phyloP scores from a whole-genome alignment of 1,140 invertebrate species.

The Euglossa dilemma region DNA sequence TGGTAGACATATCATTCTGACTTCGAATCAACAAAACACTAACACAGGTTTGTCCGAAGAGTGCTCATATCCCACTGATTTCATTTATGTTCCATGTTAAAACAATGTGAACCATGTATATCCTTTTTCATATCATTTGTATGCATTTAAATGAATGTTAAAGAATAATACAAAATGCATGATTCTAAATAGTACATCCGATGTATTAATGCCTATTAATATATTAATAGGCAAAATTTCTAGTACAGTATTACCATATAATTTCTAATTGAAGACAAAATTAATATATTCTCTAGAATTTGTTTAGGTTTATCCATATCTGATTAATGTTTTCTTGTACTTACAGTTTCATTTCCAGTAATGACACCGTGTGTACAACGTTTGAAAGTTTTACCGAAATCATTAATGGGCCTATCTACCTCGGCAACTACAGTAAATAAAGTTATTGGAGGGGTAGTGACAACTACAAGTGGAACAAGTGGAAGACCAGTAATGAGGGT shows the following conservation, averaged over 20 bases:
- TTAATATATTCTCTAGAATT: neutral
- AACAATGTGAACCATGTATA: neutral
- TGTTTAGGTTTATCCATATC: neutral
- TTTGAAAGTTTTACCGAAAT: slow-evolving; percentile 84
- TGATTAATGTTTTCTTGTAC: slow-evolving; percentile 46
- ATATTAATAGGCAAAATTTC: neutral
- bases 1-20: slow-evolving; percentile 87
- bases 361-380: slow-evolving; percentile 83
- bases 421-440: slow-evolving; percentile 72
- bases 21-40: slow-evolving; percentile 80
- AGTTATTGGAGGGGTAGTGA: slow-evolving; percentile 75
- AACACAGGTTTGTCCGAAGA: slow-evolving; percentile 74
- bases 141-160: slow-evolving; percentile 8
- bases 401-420: slow-evolving; percentile 77
- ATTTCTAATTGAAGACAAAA: neutral
- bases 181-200: slow-evolving; percentile 1
- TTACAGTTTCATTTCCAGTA: slow-evolving; percentile 79
- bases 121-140: slow-evolving; percentile 28
- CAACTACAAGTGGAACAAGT: slow-evolving; percentile 69
- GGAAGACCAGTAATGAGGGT: slow-evolving; percentile 81
- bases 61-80: slow-evolving; percentile 39
- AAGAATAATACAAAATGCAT: slow-evolving; percentile 50
- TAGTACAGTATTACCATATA: neutral
- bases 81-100: slow-evolving; percentile 9
- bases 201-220: neutral